Conservation (phyloP, 2,113 vertebrate species). For the Callospermophilus lateralis region DNA sequence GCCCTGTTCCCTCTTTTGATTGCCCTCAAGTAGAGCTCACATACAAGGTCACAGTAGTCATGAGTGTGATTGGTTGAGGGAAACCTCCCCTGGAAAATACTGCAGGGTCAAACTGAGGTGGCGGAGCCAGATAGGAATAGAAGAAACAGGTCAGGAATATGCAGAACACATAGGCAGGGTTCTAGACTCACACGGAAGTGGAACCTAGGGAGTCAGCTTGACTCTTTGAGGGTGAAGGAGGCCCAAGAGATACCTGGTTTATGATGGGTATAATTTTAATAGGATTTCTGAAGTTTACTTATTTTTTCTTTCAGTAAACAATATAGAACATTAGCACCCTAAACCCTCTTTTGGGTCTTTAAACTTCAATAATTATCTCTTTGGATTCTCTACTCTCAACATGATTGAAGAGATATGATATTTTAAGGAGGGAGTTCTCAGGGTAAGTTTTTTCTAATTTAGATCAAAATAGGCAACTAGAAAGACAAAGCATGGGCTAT, state of each 20-base stretch:
- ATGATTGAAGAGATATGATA: background rate
- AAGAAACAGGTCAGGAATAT: background rate
- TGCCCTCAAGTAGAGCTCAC: background rate
- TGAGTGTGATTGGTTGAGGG: background rate
- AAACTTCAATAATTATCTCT: conserved; percentile 16
- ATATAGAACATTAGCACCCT: background rate
- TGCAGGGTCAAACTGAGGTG: background rate
- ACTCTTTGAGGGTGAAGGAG: background rate
- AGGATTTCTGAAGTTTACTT: background rate
- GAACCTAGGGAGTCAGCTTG: background rate
- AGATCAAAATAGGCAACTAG: background rate
- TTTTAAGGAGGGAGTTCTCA: background rate
- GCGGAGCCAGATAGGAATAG: background rate
- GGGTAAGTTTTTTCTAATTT: conserved; percentile 18
- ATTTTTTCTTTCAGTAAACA: background rate
- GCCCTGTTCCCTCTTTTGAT: background rate
- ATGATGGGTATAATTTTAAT: background rate
- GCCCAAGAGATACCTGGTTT: background rate
- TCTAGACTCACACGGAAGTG: background rate
- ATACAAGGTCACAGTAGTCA: background rate
- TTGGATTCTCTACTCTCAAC: background rate
- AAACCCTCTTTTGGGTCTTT: background rate
- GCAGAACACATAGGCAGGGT: background rate
- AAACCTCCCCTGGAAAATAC: background rate
- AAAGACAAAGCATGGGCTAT: background rate